Conservation (phyloP, 2,113 vertebrate species). For the Coreoperca whiteheadi region DNA sequence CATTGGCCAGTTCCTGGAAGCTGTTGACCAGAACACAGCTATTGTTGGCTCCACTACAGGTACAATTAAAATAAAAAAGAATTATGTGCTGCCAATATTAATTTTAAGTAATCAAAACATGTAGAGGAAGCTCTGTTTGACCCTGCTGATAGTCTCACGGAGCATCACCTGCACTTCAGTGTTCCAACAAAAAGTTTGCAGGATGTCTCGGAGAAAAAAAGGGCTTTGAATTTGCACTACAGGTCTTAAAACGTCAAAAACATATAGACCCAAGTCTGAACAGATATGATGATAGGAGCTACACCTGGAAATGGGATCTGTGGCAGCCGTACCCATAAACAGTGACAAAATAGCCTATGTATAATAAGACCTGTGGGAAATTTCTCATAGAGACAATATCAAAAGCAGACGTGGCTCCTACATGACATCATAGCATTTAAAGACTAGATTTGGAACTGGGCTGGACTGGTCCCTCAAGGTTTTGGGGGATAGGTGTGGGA, state of each 20-base stretch:
- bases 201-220: neutral
- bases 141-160: neutral
- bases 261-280: neutral
- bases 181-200: neutral
- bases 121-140: neutral
- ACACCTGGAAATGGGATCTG: neutral
- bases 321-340: neutral
- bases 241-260: neutral
- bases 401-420: neutral
- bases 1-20: conserved; percentile 96
- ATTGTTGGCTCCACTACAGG: conserved; percentile 96
- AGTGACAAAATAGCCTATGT: neutral
- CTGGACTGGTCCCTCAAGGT: neutral
- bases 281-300: neutral
- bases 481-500: neutral
- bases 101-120: neutral
- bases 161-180: neutral
- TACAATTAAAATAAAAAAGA: conserved; percentile 33
- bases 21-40: conserved; percentile 96
- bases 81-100: neutral
- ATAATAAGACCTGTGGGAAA: neutral
- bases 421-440: neutral
- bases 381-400: neutral
- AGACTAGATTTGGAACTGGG: neutral
- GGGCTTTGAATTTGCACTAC: neutral